These are phyloP conservation scores for Hydrotaea cyrtoneurina DNA, from an alignment of 2,888 invertebrate genomes.

Conservation along the genomic window DNA sequence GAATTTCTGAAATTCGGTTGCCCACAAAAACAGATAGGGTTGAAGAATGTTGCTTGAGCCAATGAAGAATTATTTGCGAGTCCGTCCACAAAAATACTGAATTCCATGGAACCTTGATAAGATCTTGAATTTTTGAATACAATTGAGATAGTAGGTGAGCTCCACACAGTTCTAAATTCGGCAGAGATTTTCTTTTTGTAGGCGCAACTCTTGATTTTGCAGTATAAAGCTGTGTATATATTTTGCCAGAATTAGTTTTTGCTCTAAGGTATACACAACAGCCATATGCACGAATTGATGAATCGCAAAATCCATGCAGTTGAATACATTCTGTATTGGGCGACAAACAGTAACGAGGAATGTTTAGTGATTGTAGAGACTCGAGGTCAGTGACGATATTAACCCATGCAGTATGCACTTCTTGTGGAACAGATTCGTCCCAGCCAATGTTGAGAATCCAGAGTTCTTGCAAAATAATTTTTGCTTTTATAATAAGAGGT, in stretches of 20 bases:
- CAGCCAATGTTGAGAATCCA: constrained; percentile 41
- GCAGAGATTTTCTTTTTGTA: too few relatives aligned
- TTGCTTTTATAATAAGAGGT: constrained; percentile 44
- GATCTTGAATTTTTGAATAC: constrained; percentile 20
- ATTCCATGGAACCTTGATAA: not conserved
- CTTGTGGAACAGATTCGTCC: too few relatives aligned
- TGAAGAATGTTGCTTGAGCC: constrained; percentile 60
- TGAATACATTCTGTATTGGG: constrained; percentile 26
- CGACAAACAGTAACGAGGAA: constrained; percentile 34
- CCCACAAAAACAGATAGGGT: constrained; percentile 60
- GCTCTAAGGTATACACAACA: constrained; percentile 44
- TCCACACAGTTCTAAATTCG: constrained; percentile 54
- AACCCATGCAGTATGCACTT: constrained; percentile 41
- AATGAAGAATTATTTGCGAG: constrained; percentile 62
- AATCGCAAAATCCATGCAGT: constrained; percentile 54
- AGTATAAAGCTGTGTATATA: constrained; percentile 27
- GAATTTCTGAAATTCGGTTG: constrained; percentile 63
- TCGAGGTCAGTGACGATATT: constrained; percentile 21
- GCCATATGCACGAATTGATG: too few relatives aligned
- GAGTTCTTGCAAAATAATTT: constrained; percentile 45
- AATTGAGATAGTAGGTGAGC: constrained; percentile 38
- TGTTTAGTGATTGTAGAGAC: not conserved
- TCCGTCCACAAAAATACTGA: constrained; percentile 54
- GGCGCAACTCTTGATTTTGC: constrained; percentile 50
- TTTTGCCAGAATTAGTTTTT: not conserved